Evolutionary conservation across 1,140 invertebrate species (phyloP), one percentile per base, ranked within the genome.

Genomic region (Drosophila albomicans): DNA sequence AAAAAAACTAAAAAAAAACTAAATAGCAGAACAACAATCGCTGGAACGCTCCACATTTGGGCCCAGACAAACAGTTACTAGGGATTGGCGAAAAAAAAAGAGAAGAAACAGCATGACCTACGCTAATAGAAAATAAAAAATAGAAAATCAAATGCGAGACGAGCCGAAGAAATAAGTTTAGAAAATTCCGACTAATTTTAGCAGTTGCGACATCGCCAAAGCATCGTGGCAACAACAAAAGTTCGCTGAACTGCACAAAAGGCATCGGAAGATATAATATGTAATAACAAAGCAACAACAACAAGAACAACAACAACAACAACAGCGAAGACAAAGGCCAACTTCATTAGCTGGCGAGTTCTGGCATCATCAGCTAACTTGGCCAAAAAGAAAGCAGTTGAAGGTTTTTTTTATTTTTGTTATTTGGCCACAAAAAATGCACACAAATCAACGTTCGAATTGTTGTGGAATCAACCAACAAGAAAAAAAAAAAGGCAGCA

Each of bases 181-280:
- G 68, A 76, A 75, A 71, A 67, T 70, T 70, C 49, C 75, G 61
- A 88, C 85, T 88, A 88, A 88, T 89, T 88, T 88, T 88, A 88
- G 85, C 78, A 69, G 85, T 88, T 88, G 85, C 85, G 85, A 88
- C 85, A 88, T 88, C 81, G 67, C 48, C 51, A 43, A 89, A 88
- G 67, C 64, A 89, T 84, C 78, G 51, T 20, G 43, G 54, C 77
- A 84, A 85, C 82, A 87, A 87, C 84, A 89, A 71, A 88, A 79
- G 85, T 88, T 88, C 85, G 85, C 78, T 88, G 85, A 88, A 88
- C 85, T 88, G 85, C 85, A 88, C 85, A 88, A 88, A 25, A 77
- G 66, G 51, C 66, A 63, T 57, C 48, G 16, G 13, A 87, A 75
- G 73, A 41, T 74, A 89, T 71, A 71, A 84, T 85, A 68, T 85